A percentile compares a stretch with the other conserved stretches of the same genome.
These are phyloP conservation scores for Psococerastis gibbosa DNA, from an alignment of 2,888 invertebrate species.

Conservation along the genomic window DNA sequence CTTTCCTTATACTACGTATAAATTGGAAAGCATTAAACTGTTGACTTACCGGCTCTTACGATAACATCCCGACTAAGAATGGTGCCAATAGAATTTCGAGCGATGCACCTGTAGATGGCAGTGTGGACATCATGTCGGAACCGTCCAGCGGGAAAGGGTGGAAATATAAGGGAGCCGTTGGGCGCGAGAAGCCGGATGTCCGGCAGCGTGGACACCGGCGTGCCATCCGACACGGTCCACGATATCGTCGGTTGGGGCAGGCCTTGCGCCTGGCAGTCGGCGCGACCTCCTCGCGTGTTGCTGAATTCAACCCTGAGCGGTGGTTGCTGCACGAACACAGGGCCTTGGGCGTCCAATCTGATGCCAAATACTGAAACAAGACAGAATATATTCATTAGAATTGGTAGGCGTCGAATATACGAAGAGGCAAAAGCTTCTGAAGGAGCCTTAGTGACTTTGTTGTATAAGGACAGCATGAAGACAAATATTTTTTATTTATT, in stretches of 20 bases:
- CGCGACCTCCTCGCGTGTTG: constrained; percentile 49
- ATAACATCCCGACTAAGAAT: constrained; percentile 72
- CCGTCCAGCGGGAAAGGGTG: constrained; percentile 60
- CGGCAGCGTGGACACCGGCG: constrained; percentile 30
- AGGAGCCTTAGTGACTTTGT: too few species aligned
- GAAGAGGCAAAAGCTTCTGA: too few species aligned
- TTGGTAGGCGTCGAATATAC: background rate
- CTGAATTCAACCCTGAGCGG: constrained; percentile 57
- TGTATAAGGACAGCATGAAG: too few species aligned
- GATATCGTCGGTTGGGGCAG: constrained; percentile 46
- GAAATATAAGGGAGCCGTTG: constrained; percentile 73
- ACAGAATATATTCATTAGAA: constrained; percentile 12
- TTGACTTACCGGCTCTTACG: constrained; percentile 77
- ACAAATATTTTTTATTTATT: too few species aligned
- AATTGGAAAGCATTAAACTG: too few species aligned
- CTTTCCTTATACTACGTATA: too few species aligned
- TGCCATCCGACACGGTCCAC: constrained; percentile 32
- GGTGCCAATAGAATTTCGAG: constrained; percentile 50
- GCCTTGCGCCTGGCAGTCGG: constrained; percentile 48
- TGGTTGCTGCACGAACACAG: constrained; percentile 46
- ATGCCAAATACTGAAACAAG: constrained; percentile 31
- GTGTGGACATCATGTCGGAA: constrained; percentile 73
- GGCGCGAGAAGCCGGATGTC: constrained; percentile 55
- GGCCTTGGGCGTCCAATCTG: constrained; percentile 45
- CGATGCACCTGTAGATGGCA: constrained; percentile 55